Percentiles rank a stretch among this genome's conserved stretches.
These are phyloP conservation scores for Ligdia adustata DNA, from an alignment of 2,888 invertebrate genomes.

Conservation along the genomic window DNA sequence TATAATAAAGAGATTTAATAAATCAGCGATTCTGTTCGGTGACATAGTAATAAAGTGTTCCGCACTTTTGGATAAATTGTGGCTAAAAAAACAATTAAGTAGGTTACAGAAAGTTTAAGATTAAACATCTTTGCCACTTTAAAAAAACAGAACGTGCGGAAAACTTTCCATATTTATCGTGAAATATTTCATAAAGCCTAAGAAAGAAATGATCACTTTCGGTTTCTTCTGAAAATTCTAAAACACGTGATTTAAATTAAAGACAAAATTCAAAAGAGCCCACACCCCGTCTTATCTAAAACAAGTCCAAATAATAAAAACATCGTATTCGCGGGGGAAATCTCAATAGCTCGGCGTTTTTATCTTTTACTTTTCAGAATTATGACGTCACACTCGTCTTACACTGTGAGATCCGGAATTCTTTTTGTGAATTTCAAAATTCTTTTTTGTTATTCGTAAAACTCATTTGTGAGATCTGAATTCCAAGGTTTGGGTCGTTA, in stretches of 20 bases:
- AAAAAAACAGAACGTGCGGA: too few relatives aligned
- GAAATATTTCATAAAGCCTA: too few relatives aligned
- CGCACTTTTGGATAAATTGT: too few relatives aligned
- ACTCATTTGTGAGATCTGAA: conserved; percentile 4
- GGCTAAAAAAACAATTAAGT: too few relatives aligned
- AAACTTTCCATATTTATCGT: too few relatives aligned
- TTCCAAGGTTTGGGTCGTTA: too few relatives aligned
- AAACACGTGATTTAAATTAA: conserved; percentile 14
- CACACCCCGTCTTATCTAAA: conserved; percentile 58
- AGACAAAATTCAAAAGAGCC: conserved; percentile 39
- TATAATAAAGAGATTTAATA: too few relatives aligned
- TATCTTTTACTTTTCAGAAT: conserved; percentile 54
- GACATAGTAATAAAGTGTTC: too few relatives aligned
- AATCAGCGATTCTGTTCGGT: too few relatives aligned
- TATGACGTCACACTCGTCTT: conserved; percentile 12
- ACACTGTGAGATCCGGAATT: conserved; percentile 31
- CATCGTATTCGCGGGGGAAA: conserved; percentile 66
- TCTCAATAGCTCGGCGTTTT: conserved; percentile 54
- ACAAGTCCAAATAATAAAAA: conserved; percentile 62
- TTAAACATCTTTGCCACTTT: too few relatives aligned
- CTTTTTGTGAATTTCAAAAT: conserved; percentile 23
- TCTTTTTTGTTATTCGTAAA: neutral
- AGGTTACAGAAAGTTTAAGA: too few relatives aligned
- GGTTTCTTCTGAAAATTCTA: neutral
- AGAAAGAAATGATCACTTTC: too few relatives aligned